Percentiles rank a stretch among this genome's conserved stretches.
Evolutionary conservation across 2,888 invertebrate genomes (phyloP).

Genomic region (Lochmaea capreae): DNA sequence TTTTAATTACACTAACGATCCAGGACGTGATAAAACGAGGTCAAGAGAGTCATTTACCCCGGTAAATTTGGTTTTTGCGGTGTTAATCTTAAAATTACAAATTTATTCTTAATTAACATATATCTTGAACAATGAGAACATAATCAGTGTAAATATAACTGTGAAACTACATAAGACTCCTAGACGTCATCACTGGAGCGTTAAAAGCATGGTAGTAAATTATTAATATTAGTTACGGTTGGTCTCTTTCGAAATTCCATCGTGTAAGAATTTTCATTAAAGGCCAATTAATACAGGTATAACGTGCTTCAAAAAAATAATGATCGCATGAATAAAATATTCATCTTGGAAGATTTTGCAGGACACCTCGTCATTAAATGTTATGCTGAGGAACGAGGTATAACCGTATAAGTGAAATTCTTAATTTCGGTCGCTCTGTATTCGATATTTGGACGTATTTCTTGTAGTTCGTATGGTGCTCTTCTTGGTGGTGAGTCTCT

Average conservation of each 20-base stretch:
- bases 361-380: too few species aligned
- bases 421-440: too few species aligned
- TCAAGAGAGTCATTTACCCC: not conserved
- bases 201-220: constrained; percentile 6
- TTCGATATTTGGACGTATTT: too few species aligned
- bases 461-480: too few species aligned
- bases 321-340: too few species aligned
- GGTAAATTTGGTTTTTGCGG: not conserved
- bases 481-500: too few species aligned
- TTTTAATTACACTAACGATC: not conserved
- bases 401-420: too few species aligned
- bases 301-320: not conserved
- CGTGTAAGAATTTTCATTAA: not conserved
- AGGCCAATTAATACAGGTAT: not conserved
- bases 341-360: too few species aligned
- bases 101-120: constrained; percentile 19
- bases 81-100: constrained; percentile 14
- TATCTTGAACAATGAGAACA: constrained; percentile 5
- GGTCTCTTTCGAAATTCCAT: not conserved
- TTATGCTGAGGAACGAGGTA: too few species aligned
- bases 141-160: constrained; percentile 18
- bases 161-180: constrained; percentile 1
- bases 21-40: not conserved
- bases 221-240: not conserved
- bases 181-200: not conserved